A percentile compares a stretch with the other conserved stretches of the same genome.
phyloP scores from a whole-genome alignment of 1,140 invertebrate species.

The Apocrypta bakeri region DNA sequence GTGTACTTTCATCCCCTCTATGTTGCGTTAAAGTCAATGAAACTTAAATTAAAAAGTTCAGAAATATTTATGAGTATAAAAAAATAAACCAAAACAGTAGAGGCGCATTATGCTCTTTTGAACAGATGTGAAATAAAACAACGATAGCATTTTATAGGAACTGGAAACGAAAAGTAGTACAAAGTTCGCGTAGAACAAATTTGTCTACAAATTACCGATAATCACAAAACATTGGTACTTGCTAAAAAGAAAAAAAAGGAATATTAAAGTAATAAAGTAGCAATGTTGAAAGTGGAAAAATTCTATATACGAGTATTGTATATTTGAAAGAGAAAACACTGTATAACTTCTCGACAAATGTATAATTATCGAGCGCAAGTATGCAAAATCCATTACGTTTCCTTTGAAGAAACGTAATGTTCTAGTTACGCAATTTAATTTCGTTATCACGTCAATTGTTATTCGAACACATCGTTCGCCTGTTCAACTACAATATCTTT shows the following conservation, averaged over 20 bases:
- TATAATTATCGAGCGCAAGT: background rate
- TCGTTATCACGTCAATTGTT: background rate
- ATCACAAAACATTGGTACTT: conserved; percentile 36
- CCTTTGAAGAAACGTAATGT: conserved; percentile 6
- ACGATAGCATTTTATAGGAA: conserved; percentile 2
- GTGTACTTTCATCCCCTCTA: background rate
- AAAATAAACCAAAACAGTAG: too few species aligned
- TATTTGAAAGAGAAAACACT: background rate
- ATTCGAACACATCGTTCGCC: background rate
- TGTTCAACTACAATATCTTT: background rate
- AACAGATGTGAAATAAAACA: background rate
- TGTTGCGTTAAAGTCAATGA: background rate
- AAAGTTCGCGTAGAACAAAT: conserved; percentile 16
- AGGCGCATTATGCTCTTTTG: background rate
- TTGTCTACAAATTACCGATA: conserved; percentile 33
- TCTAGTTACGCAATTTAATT: background rate
- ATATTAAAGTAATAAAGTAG: conserved; percentile 19
- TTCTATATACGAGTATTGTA: conserved; percentile 17
- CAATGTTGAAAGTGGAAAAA: conserved; percentile 27
- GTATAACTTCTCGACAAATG: conserved; percentile 10
- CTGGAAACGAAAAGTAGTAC: conserved; percentile 35
- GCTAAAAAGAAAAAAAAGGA: background rate
- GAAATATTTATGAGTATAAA: too few species aligned
- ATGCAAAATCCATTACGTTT: conserved; percentile 16
- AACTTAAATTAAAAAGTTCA: background rate